Evolutionary conservation across 2,113 vertebrate species (phyloP), one percentile per base, ranked within the genome.

Genomic region (Melospiza georgiana): DNA sequence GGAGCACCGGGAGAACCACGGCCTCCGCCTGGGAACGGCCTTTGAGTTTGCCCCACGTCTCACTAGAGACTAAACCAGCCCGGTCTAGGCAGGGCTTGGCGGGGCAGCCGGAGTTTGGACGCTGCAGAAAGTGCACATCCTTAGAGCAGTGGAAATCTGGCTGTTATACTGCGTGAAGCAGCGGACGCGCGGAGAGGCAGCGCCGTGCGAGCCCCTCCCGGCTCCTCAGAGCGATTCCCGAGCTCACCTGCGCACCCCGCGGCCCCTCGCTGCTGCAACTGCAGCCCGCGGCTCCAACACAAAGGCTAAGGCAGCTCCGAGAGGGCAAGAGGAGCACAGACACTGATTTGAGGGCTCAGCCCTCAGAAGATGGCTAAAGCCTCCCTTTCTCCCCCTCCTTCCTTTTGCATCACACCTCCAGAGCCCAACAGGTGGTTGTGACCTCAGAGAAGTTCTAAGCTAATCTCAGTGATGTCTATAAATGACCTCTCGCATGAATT

Each of bases 151-250:
- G 23, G 17, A 17, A 65, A 48, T 14, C 23, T 18, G 46, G 2
- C 6, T 52, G 41, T 27, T 2, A 2, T 3, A 1, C 3, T 17
- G 16, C 0, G 12, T 48, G 90, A 20, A 10, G 39, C 43, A 2
- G 41, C 30, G 37, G 46, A 30, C 20, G 6, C 20, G 4, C 1
- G 33, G 31, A 10, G 3, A 0, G 52, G 49, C 55, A 37, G 41
- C 12, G 35, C 37, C 4, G 0, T 1, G 30, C 0, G 14, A 55
- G 52, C 33, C 8, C 8, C 44, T 19, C 22, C 30, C 0, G 62
- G 17, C 46, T 23, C 28, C 69, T 33, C 28, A 1, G 51, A 10
- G 63, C 12, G 5, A 4, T 19, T 2, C 43, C 0, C 4, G 2
- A 41, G 48, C 55, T 25, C 52, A 28, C 30, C 76, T 33, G 63